phyloP scores from a whole-genome alignment of 2,113 vertebrate species.

The Planiliza haematocheilus region DNA sequence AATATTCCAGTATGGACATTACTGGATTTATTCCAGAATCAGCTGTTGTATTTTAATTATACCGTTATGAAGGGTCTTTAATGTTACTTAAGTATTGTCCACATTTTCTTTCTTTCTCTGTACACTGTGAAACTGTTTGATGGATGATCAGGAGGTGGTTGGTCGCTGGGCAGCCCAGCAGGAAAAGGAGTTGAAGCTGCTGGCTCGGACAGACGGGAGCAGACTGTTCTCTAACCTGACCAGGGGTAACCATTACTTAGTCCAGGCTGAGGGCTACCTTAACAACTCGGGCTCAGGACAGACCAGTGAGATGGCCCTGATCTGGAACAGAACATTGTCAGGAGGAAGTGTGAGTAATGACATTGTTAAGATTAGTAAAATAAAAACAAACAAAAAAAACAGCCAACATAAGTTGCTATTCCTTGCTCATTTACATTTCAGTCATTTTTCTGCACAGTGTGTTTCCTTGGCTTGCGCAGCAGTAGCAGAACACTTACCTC shows the following conservation, averaged over 20 bases:
- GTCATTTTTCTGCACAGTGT: not conserved
- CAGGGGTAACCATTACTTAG: conserved; percentile 88
- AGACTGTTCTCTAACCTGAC: conserved; percentile 88
- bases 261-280: conserved; percentile 90
- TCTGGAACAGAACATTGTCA: conserved; percentile 90
- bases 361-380: not conserved
- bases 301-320: conserved; percentile 91
- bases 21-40: not conserved
- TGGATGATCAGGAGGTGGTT: conserved; percentile 84
- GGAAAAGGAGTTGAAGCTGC: conserved; percentile 87
- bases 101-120: not conserved
- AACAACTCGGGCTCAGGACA: conserved; percentile 91
- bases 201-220: conserved; percentile 85
- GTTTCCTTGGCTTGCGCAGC: not conserved
- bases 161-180: conserved; percentile 91
- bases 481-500: not conserved
- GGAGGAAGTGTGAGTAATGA: conserved; percentile 88
- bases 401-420: no score
- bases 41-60: not conserved
- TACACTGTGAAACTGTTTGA: not conserved
- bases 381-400: not conserved
- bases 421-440: not conserved
- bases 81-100: not conserved
- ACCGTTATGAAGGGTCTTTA: no score
- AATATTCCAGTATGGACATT: not conserved